Conservation (phyloP, 2,888 invertebrate genomes). For the Noctua fimbriata region DNA sequence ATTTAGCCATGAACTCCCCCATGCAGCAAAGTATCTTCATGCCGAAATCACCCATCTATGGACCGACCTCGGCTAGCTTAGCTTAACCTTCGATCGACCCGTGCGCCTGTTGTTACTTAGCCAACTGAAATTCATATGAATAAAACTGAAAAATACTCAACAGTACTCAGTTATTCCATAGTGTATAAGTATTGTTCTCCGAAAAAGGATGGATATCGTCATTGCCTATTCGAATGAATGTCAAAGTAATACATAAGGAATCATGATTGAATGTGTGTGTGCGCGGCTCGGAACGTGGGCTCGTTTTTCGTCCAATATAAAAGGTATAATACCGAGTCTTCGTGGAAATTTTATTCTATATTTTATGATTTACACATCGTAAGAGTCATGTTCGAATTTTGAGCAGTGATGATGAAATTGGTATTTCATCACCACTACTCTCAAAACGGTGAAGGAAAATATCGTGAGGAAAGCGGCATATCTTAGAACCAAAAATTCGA, state of each 20-base stretch:
- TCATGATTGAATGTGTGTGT: slow-evolving; percentile 30
- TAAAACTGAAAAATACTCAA: neutral
- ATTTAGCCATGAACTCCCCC: neutral
- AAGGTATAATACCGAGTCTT: neutral
- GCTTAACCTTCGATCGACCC: neutral
- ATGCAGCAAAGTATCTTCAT: neutral
- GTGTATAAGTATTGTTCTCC: neutral
- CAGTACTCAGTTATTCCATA: neutral
- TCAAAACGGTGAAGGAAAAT: neutral
- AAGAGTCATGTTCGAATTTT: neutral
- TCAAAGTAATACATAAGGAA: slow-evolving; percentile 31
- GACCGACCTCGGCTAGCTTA: neutral
- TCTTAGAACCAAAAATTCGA: neutral
- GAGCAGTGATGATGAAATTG: too few relatives aligned
- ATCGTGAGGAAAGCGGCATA: neutral
- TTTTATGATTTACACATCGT: neutral
- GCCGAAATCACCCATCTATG: neutral
- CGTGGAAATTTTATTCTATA: neutral
- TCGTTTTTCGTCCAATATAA: slow-evolving; percentile 4
- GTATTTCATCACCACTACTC: neutral
- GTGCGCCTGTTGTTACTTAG: neutral
- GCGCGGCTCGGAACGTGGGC: neutral
- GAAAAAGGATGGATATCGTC: slow-evolving; percentile 11
- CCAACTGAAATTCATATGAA: neutral
- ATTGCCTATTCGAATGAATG: slow-evolving; percentile 12